Percentiles rank a stretch among this genome's conserved stretches.
These are phyloP conservation scores for Esox lucius DNA, from an alignment of 2,797 vertebrate genomes.

Conservation along the genomic window DNA sequence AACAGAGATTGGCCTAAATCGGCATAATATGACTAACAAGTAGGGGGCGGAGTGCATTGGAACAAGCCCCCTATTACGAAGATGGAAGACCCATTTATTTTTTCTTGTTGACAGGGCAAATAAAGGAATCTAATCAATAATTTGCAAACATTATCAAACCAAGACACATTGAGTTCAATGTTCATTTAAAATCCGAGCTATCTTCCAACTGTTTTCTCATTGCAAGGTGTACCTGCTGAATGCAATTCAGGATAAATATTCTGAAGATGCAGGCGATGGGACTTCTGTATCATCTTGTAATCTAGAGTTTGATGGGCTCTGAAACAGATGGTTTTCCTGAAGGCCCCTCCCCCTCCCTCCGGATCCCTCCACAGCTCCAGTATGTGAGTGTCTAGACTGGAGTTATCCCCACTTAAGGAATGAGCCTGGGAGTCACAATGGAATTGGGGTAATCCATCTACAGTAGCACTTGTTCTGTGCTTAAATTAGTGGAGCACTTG, in stretches of 20 bases:
- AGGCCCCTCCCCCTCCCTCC: constrained; percentile 26
- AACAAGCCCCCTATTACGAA: not conserved
- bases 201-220: not conserved
- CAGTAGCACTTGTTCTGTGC: constrained; percentile 6
- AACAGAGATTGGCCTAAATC: not conserved
- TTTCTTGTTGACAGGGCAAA: not conserved
- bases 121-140: not conserved
- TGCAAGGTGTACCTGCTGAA: not conserved
- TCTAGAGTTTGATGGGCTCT: constrained; percentile 43
- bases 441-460: constrained; percentile 44
- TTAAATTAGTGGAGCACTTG: constrained; percentile 33
- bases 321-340: constrained; percentile 46
- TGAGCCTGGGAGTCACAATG: constrained; percentile 22
- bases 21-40: not conserved
- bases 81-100: not conserved
- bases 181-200: not conserved
- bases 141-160: not conserved
- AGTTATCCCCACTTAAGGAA: constrained; percentile 39
- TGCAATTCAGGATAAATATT: not conserved
- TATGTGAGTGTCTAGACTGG: constrained; percentile 44
- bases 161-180: not conserved
- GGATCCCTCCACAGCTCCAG: constrained; percentile 24
- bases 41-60: not conserved
- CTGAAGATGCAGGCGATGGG: not conserved
- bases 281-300: constrained; percentile 31